Conservation (phyloP, 2,888 invertebrate species). For the Nymphalis urticae region DNA sequence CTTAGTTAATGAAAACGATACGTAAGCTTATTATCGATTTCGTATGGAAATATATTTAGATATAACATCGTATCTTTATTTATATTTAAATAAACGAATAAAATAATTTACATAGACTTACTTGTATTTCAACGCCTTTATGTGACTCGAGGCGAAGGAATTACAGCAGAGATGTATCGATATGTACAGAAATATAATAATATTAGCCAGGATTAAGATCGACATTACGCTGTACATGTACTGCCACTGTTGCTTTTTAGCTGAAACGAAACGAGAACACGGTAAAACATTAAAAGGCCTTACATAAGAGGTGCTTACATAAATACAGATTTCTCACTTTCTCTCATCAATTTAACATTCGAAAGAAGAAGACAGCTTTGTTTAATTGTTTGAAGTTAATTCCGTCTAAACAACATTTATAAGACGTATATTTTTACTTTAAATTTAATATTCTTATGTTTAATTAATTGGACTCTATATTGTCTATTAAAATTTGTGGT, state of each 20-base stretch:
- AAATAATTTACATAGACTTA: slow-evolving; percentile 49
- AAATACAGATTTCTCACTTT: too few species aligned
- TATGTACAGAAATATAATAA: slow-evolving; percentile 82
- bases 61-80: not conserved
- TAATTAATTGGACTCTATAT: too few species aligned
- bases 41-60: not conserved
- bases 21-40: not conserved
- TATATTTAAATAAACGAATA: not conserved
- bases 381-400: too few species aligned
- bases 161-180: slow-evolving; percentile 80
- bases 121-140: slow-evolving; percentile 79
- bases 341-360: too few species aligned
- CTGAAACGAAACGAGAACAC: slow-evolving; percentile 59
- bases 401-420: too few species aligned
- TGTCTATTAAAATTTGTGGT: too few species aligned
- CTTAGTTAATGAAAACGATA: too few species aligned
- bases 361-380: too few species aligned
- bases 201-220: slow-evolving; percentile 78
- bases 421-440: too few species aligned
- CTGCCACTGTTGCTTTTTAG: slow-evolving; percentile 75
- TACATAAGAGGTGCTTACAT: too few species aligned
- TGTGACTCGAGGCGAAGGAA: slow-evolving; percentile 68
- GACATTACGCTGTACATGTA: slow-evolving; percentile 86
- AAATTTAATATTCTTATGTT: too few species aligned
- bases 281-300: not conserved